A percentile compares a stretch with the other conserved stretches of the same genome.
These are phyloP conservation scores for Triplophysa dalaica DNA, from an alignment of 2,113 vertebrate species.

Conservation along the genomic window DNA sequence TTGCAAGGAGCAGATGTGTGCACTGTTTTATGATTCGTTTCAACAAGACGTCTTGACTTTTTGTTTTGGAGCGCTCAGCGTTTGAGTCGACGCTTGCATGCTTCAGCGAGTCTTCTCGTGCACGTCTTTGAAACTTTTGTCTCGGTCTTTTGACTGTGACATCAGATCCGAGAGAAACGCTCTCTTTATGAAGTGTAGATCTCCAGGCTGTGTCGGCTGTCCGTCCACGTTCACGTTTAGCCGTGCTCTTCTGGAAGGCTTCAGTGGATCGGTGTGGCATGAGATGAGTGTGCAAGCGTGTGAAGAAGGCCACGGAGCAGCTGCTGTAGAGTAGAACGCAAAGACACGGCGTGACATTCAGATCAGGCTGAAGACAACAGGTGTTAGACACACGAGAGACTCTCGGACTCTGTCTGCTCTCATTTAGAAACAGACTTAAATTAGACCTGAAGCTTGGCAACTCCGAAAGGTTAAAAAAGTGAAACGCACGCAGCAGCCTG, in stretches of 20 bases:
- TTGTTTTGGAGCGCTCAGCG: constrained; percentile 82
- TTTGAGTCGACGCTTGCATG: constrained; percentile 86
- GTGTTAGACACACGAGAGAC: constrained; percentile 66
- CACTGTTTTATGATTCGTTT: constrained; percentile 74
- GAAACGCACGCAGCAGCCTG: background rate
- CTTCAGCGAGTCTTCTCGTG: constrained; percentile 66
- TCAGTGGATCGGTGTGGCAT: background rate
- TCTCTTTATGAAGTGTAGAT: too few species aligned
- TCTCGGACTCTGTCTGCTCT: constrained; percentile 62
- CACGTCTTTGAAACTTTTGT: constrained; percentile 59
- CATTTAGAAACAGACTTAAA: constrained; percentile 75
- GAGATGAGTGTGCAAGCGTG: background rate
- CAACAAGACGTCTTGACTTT: constrained; percentile 60
- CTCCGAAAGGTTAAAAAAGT: constrained; percentile 1
- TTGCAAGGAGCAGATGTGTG: constrained; percentile 79
- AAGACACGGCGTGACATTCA: constrained; percentile 15
- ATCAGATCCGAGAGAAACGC: background rate
- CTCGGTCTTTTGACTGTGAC: constrained; percentile 54
- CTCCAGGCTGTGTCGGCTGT: too few species aligned
- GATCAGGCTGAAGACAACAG: constrained; percentile 67
- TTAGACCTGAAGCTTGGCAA: constrained; percentile 62
- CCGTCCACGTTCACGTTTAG: constrained; percentile 70
- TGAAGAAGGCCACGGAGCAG: background rate
- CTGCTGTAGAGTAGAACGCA: background rate
- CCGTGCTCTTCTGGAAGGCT: constrained; percentile 60